Evolutionary conservation across 2,888 invertebrate species (phyloP).

Genomic region (Troides aeacus): DNA sequence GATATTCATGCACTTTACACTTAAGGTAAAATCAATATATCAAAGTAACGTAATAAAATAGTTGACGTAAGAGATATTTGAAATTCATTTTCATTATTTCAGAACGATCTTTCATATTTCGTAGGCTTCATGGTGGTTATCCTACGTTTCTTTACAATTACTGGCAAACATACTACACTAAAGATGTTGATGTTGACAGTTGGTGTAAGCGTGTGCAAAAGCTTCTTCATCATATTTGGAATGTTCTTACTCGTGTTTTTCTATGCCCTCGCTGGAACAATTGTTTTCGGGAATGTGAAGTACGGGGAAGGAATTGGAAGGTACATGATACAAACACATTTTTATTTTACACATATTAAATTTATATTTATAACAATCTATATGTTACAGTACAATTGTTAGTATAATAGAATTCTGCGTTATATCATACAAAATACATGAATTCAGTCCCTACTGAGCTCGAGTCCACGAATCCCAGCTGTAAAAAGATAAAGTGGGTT

Average conservation of each 20-base stretch:
- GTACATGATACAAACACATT: constrained; percentile 77
- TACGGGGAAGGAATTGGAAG: constrained; percentile 99
- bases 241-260: constrained; percentile 99
- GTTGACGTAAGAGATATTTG: no score
- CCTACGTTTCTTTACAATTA: constrained; percentile 98
- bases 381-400: no score
- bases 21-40: constrained; percentile 81
- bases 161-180: constrained; percentile 98
- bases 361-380: no score
- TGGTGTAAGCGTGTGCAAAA: constrained; percentile 99
- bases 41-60: neutral
- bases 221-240: constrained; percentile 99
- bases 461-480: no score
- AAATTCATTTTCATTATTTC: constrained; percentile 31
- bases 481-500: neutral
- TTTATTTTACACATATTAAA: no score
- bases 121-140: constrained; percentile 99
- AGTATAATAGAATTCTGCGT: no score
- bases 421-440: no score
- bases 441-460: no score
- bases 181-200: constrained; percentile 99
- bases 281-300: constrained; percentile 99
- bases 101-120: constrained; percentile 96
- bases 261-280: constrained; percentile 98
- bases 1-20: constrained; percentile 95